Base-by-base conservation (phyloP, 2,797 vertebrate species). In the Netta rufina region DNA sequence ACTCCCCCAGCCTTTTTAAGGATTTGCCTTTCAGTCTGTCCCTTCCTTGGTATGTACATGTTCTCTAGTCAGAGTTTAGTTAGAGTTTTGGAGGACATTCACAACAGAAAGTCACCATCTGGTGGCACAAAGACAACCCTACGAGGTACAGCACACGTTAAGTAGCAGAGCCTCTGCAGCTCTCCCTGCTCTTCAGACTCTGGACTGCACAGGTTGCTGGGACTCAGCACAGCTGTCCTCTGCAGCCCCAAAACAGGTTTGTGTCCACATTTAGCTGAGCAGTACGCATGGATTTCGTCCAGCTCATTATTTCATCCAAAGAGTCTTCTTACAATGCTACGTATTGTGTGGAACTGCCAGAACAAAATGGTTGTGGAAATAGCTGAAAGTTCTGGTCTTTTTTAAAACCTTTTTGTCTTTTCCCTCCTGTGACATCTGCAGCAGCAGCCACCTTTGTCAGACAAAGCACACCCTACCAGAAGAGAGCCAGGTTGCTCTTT, bases 1-100 rank as follows among this genome's bases (percentile, higher is more conserved):
- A 19, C 16, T 43, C 22, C 13, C 21, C 17, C 8, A 8, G 27
- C 8, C 61, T 58, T 45, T 13, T 49, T 58, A 71, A 28, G 30
- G 2, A 21, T 64, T 74, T 1, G 8, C 30, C 16, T 72, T 41
- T 30, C 79, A 69, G 41, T 6, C 28, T 62, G 33, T 18, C 4
- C n/a, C 11, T 62, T 73, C 20, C 41, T 30, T 51, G 36, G 43
- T 32, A 47, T 6, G 24, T 5, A 57, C 0, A 8, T 2, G 0
- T 39, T 65, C 87, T 72, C 9, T 13, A 61, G 14, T 39, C 15
- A 45, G 0, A 14, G 5, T 19, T 61, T 22, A 61, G 16, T 39
- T 18, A 45, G 0, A 14, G 5, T 19, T 61, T 22, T 66, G 39
- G 38, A 64, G 12, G 15, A 12, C 53, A 57, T 17, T 83, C 18